A percentile compares a stretch with the other conserved stretches of the same genome.
These are phyloP conservation scores for Cyphomyrus plagiostoma DNA, from an alignment of 2,113 vertebrate genomes.

Conservation along the genomic window DNA sequence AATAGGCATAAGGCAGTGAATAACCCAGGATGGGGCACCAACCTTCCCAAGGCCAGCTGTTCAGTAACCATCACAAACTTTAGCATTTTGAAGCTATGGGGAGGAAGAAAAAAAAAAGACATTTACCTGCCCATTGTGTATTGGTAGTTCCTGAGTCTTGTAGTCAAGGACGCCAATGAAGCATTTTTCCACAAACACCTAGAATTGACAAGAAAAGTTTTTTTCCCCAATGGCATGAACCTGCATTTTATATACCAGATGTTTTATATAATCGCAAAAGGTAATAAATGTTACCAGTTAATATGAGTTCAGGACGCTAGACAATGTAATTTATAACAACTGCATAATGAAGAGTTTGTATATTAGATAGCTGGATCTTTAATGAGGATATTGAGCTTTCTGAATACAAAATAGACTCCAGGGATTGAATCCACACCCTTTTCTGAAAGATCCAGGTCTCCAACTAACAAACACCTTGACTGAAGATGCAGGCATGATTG, in stretches of 20 bases:
- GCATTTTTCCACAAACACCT: slow-evolving; percentile 78
- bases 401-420: not conserved
- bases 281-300: not conserved
- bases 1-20: not conserved
- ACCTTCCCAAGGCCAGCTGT: not conserved
- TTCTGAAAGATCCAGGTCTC: not conserved
- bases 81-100: not conserved
- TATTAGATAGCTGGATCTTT: not conserved
- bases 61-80: not conserved
- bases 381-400: not conserved
- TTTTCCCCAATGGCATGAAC: not conserved
- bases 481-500: not conserved
- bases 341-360: not conserved
- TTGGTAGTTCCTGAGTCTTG: slow-evolving; percentile 56
- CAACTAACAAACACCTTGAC: not conserved
- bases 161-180: slow-evolving; percentile 75
- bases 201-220: slow-evolving; percentile 28
- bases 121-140: slow-evolving; percentile 68
- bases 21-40: not conserved
- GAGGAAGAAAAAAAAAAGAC: not conserved
- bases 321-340: not conserved
- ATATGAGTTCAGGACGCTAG: not conserved
- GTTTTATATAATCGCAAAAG: not conserved
- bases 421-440: not conserved
- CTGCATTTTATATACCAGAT: not conserved